Conservation (phyloP, 2,888 invertebrate genomes). For the Apotomis capreana region DNA sequence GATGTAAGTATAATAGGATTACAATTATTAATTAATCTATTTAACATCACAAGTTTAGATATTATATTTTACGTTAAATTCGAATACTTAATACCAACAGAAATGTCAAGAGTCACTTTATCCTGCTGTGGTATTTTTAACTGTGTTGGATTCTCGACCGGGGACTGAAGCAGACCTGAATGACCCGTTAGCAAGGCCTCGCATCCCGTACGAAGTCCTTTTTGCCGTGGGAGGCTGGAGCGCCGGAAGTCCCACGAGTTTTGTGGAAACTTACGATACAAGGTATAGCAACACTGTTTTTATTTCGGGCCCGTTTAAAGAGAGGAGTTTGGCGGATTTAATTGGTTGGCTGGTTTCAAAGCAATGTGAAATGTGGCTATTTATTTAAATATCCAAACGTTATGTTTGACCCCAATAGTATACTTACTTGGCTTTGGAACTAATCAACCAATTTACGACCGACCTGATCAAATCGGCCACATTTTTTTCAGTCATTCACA, state of each 20-base stretch:
- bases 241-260: slow-evolving; percentile 92
- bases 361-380: no score
- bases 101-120: slow-evolving; percentile 81
- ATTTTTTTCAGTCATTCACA: no score
- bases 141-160: slow-evolving; percentile 76
- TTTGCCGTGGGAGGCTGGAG: slow-evolving; percentile 94
- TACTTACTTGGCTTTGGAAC: no score
- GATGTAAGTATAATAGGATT: slow-evolving; percentile 60
- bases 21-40: not conserved
- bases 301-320: no score
- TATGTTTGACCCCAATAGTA: no score
- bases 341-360: no score
- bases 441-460: no score
- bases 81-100: slow-evolving; percentile 54
- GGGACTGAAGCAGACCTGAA: slow-evolving; percentile 79
- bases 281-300: slow-evolving; percentile 71
- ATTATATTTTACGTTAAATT: not conserved
- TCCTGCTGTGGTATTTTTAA: slow-evolving; percentile 81
- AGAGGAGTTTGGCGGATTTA: no score
- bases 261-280: slow-evolving; percentile 90
- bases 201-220: slow-evolving; percentile 90
- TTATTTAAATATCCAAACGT: no score
- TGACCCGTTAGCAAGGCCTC: slow-evolving; percentile 86
- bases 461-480: no score
- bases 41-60: not conserved